A percentile compares a stretch with the other conserved stretches of the same genome.
Evolutionary conservation across 2,797 vertebrate genomes (phyloP).

Genomic region (Lophius americanus): DNA sequence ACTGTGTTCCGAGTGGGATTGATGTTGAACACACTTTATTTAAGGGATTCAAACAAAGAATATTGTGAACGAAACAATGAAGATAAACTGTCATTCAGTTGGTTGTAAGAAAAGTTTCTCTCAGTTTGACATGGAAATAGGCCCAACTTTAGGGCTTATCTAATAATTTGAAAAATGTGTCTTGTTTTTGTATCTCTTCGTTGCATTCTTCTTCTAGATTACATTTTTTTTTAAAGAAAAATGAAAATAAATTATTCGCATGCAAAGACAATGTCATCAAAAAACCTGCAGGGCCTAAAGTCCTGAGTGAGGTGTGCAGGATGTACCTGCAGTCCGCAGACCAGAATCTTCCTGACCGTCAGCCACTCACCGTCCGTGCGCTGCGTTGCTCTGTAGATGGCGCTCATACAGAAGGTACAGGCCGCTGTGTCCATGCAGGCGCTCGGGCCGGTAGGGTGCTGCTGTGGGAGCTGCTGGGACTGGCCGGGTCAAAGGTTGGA

Average conservation of each 20-base stretch:
- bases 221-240: not conserved
- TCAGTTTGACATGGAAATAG: not conserved
- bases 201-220: not conserved
- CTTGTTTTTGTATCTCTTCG: not conserved
- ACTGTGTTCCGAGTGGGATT: too few species aligned
- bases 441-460: conserved; percentile 14
- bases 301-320: conserved; percentile 24
- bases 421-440: conserved; percentile 28
- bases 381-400: conserved; percentile 89
- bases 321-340: conserved; percentile 48
- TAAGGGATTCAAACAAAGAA: too few species aligned
- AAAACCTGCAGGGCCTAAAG: not conserved
- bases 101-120: too few species aligned
- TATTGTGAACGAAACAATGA: too few species aligned
- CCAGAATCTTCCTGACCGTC: conserved; percentile 42
- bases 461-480: conserved; percentile 36
- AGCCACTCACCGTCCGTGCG: conserved; percentile 45
- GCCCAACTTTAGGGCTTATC: not conserved
- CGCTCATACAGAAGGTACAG: conserved; percentile 84
- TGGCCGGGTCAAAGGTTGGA: conserved; percentile 70
- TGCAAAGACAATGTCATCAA: not conserved
- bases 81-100: too few species aligned
- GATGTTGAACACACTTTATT: too few species aligned
- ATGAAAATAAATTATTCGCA: not conserved
- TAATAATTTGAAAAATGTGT: not conserved